Percentiles rank a stretch among this genome's conserved stretches.
These are phyloP conservation scores for Chionis minor DNA, from an alignment of 2,113 vertebrate species.

Conservation along the genomic window DNA sequence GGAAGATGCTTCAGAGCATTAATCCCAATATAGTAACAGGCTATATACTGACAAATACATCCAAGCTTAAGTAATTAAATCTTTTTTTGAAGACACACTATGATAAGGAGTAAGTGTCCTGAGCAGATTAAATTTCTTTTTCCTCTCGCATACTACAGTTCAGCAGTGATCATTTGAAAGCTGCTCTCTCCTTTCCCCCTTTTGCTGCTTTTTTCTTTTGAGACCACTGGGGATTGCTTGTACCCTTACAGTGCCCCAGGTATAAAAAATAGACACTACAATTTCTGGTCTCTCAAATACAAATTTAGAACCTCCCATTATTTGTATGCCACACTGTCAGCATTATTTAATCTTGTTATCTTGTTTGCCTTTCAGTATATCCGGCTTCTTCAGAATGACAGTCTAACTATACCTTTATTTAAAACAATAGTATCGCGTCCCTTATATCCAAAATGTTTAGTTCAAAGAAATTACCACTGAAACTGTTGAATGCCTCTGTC, in stretches of 20 bases:
- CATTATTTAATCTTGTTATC: constrained; percentile 42
- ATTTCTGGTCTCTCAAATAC: background rate
- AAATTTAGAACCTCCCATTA: background rate
- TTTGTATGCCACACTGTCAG: background rate
- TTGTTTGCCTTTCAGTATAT: constrained; percentile 19
- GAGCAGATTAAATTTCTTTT: constrained; percentile 67
- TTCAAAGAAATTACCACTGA: background rate
- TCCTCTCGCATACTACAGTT: background rate
- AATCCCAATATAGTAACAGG: constrained; percentile 72
- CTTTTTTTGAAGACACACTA: constrained; percentile 58
- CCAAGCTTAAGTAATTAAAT: constrained; percentile 75
- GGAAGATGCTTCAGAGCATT: constrained; percentile 63
- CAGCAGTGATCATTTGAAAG: constrained; percentile 15
- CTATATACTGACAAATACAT: constrained; percentile 69
- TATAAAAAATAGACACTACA: background rate
- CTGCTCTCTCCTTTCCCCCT: background rate
- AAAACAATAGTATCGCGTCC: background rate
- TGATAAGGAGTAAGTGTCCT: constrained; percentile 65
- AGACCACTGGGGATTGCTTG: background rate
- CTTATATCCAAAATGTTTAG: background rate
- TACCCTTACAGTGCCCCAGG: background rate
- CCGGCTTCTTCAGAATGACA: background rate
- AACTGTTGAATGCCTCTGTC: background rate
- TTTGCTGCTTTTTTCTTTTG: background rate
- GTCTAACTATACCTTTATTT: constrained; percentile 1